Evolutionary conservation across 2,113 vertebrate species (phyloP), one percentile per base, ranked within the genome.

Genomic region (Bujurquina vittata): DNA sequence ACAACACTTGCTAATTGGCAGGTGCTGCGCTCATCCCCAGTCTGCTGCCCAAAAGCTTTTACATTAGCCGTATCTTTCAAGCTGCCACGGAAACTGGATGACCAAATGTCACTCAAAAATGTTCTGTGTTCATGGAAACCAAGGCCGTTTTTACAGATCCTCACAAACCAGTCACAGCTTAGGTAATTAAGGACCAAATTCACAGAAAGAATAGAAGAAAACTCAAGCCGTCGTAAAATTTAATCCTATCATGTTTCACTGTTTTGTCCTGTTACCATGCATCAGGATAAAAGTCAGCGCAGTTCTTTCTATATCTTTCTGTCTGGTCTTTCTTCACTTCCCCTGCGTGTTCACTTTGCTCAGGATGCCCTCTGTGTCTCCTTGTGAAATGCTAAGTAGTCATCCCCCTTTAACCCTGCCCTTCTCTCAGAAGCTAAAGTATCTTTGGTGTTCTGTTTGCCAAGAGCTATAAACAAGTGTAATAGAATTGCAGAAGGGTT

Each of bases 381-480:
- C 84, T 92, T 93, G 87, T 90, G 88, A 90, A 88, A 91, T 90
- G 92, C 83, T 93, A 92, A 93, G 83, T 69, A 91, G 87, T 62
- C 65, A 9, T 77, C 83, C 86, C 85, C 87, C 80, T 88, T 93
- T 88, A 89, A 91, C 89, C 88, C 87, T 65, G 75, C 84, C 90
- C 80, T 87, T 89, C 88, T 86, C 90, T 90, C 72, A 81, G 77
- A 90, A 88, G 86, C 92, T 86, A 77, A 88, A 83, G 73, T 90
- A 93, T 91, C 88, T 93, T 93, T 90, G 85, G 87, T 87, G 85
- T 79, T 83, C 85, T 59, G 49, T 92, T 93, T 94, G 93, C 94
- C 94, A 94, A 91, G 76, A 93, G 93, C 93, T 77, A 93, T 94
- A 94, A 95, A 93, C 92, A 93, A 94, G 88, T 89, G 86, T 92